These are phyloP conservation scores for Oncorhynchus masou DNA, from an alignment of 2,113 vertebrate species.

Conservation along the genomic window DNA sequence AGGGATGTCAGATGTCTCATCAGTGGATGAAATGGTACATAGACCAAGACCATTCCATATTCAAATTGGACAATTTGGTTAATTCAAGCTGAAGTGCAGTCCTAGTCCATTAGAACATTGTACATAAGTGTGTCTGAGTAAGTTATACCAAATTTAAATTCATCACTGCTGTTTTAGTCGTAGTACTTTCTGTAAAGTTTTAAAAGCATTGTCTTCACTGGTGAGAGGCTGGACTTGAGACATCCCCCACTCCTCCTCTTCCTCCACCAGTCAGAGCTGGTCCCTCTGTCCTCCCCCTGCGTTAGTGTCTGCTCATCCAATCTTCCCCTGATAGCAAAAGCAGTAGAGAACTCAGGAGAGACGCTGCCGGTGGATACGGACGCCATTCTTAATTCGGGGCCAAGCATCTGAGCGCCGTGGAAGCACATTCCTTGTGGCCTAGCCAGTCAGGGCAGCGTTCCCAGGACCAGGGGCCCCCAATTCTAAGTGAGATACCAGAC, in stretches of 20 bases:
- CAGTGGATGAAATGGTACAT: too few relatives aligned
- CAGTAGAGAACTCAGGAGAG: conserved; percentile 73
- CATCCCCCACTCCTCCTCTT: conserved; percentile 26
- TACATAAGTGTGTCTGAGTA: too few relatives aligned
- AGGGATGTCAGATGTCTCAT: not conserved
- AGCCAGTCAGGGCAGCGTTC: conserved; percentile 67
- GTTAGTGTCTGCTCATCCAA: conserved; percentile 70
- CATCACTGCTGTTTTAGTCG: too few relatives aligned
- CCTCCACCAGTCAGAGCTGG: conserved; percentile 21
- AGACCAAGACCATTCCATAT: too few relatives aligned
- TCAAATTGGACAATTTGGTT: too few relatives aligned
- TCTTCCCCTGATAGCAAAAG: conserved; percentile 77
- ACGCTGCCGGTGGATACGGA: conserved; percentile 69
- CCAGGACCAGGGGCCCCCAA: conserved; percentile 67
- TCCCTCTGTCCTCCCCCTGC: conserved; percentile 31
- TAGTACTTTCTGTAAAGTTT: too few relatives aligned
- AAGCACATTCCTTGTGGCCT: conserved; percentile 71
- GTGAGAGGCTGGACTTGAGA: conserved; percentile 19
- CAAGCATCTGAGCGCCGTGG: conserved; percentile 73
- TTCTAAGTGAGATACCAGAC: conserved; percentile 78
- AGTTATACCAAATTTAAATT: too few relatives aligned
- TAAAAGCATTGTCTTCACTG: conserved; percentile 28
- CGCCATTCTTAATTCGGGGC: conserved; percentile 70
- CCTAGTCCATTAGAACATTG: too few relatives aligned
- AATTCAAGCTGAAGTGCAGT: too few relatives aligned